These are phyloP conservation scores for Lampris incognitus DNA, from an alignment of 2,113 vertebrate species.

Conservation along the genomic window DNA sequence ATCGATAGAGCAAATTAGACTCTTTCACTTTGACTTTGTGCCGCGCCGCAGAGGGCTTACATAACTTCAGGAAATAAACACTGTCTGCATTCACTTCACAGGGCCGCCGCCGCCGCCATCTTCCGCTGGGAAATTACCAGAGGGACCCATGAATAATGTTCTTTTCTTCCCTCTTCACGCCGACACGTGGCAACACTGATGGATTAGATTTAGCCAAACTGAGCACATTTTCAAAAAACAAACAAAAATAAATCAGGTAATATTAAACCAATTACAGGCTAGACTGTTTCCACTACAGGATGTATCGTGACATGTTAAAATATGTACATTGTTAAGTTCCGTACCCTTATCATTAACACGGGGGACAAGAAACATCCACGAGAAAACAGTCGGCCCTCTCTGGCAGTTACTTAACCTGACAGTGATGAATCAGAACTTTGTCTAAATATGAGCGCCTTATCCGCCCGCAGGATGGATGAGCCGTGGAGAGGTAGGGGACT, in stretches of 20 bases:
- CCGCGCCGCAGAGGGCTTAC: conserved; percentile 65
- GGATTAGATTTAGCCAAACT: conserved; percentile 73
- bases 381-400: conserved; percentile 1
- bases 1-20: conserved; percentile 70
- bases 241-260: too few species aligned
- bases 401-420: conserved; percentile 16
- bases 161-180: conserved; percentile 23
- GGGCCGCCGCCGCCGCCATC: conserved; percentile 43
- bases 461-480: not conserved
- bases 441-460: not conserved
- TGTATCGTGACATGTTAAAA: conserved; percentile 35
- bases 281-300: conserved; percentile 33
- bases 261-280: conserved; percentile 38
- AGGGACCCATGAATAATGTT: conserved; percentile 76
- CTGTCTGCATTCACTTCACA: conserved; percentile 76
- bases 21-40: conserved; percentile 73
- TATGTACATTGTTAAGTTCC: conserved; percentile 42
- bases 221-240: conserved; percentile 59
- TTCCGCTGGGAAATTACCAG: conserved; percentile 77
- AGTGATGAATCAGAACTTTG: conserved; percentile 41
- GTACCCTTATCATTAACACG: conserved; percentile 54
- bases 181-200: conserved; percentile 64
- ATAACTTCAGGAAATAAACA: conserved; percentile 74
- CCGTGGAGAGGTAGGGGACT: not conserved
- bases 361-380: conserved; percentile 33